These are phyloP conservation scores for Ormyrus thymus DNA, from an alignment of 2,888 invertebrate genomes.

Conservation along the genomic window DNA sequence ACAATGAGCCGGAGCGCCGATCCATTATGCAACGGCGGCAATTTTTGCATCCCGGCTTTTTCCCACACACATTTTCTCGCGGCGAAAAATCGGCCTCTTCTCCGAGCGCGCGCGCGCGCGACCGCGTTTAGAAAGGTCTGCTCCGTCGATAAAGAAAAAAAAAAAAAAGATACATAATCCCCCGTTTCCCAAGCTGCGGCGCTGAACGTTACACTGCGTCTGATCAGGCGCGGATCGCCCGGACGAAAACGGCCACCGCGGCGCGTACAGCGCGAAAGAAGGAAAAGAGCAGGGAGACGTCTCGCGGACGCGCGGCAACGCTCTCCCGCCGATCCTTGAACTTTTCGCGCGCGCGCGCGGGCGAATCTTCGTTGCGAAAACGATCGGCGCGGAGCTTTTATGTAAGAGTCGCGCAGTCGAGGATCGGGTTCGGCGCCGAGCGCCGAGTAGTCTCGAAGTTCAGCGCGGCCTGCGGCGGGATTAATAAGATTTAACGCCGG, in stretches of 20 bases:
- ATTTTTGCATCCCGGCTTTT: conserved; percentile 23
- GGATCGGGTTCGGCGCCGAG: neutral
- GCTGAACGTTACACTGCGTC: conserved; percentile 10
- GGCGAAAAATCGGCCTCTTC: conserved; percentile 15
- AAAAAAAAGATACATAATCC: neutral
- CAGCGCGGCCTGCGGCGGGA: neutral
- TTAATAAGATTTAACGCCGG: neutral
- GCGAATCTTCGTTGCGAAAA: no score
- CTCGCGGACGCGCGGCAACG: no score
- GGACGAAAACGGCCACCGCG: neutral
- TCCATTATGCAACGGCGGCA: neutral
- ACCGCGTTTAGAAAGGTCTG: conserved; percentile 1
- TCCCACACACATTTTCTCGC: conserved; percentile 8
- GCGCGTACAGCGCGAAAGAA: no score
- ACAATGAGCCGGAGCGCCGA: neutral
- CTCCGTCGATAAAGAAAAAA: neutral
- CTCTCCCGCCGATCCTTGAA: conserved; percentile 35
- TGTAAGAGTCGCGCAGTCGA: conserved; percentile 9
- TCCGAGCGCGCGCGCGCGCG: no score
- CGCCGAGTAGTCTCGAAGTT: neutral
- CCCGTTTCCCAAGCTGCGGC: neutral
- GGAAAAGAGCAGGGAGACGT: no score
- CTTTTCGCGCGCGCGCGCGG: conserved; percentile 15
- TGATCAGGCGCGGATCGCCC: conserved; percentile 11
- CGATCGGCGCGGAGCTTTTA: conserved; percentile 4